Conservation (phyloP, 2,888 invertebrate species). For the Choreutis nemorana region DNA sequence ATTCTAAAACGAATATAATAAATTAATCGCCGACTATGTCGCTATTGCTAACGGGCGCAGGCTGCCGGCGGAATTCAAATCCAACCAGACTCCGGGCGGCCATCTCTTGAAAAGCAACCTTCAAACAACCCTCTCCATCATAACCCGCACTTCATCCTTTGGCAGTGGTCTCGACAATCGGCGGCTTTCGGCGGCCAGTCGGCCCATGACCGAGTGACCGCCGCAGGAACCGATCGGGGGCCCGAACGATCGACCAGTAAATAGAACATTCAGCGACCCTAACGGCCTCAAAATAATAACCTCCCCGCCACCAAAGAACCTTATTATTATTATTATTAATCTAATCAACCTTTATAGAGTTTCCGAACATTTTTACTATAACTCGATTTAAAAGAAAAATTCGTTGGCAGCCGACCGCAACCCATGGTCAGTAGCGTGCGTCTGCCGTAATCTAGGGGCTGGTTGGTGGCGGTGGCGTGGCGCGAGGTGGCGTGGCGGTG, state of each 20-base stretch:
- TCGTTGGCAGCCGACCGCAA: no score
- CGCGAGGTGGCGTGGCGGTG: constrained; percentile 15
- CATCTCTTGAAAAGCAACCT: no score
- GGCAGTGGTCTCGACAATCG: constrained; percentile 38
- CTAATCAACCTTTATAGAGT: no score
- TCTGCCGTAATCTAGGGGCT: constrained; percentile 6
- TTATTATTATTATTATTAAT: no score
- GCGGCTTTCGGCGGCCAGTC: constrained; percentile 12
- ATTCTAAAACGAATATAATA: constrained; percentile 66
- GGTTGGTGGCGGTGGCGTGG: constrained; percentile 11
- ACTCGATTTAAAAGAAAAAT: no score
- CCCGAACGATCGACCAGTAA: constrained; percentile 8
- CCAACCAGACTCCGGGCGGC: constrained; percentile 1
- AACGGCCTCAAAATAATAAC: no score
- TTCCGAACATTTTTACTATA: no score
- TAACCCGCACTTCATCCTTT: no score
- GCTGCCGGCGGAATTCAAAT: constrained; percentile 21
- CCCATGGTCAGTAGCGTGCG: no score
- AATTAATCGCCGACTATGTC: constrained; percentile 60
- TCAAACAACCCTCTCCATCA: no score
- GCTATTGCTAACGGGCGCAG: constrained; percentile 56
- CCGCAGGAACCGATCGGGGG: constrained; percentile 14
- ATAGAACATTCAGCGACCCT: constrained; percentile 15
- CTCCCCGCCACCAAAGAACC: no score
- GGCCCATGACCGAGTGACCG: constrained; percentile 5